phyloP scores from a whole-genome alignment of 1,140 invertebrate genomes.

The Drosophila cardini region DNA sequence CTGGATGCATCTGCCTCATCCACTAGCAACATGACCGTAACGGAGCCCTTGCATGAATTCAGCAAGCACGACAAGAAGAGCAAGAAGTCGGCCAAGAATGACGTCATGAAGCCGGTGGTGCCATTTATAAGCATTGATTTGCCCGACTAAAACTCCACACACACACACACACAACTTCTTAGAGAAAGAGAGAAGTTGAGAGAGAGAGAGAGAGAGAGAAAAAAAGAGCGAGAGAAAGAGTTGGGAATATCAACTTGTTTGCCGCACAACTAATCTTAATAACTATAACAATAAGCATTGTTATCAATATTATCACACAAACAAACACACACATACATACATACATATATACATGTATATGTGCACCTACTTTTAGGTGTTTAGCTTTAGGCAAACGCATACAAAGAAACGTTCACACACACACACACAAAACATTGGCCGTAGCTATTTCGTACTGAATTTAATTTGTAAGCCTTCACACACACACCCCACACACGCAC shows the following conservation, averaged over 20 bases:
- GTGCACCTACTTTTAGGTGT: slow-evolving; percentile 11
- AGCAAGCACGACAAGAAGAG: slow-evolving; percentile 86
- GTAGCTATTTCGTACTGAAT: slow-evolving; percentile 76
- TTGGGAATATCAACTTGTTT: slow-evolving; percentile 21
- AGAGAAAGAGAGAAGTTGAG: slow-evolving; percentile 9
- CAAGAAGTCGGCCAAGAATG: slow-evolving; percentile 89
- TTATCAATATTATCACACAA: slow-evolving; percentile 17
- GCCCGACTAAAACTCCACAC: slow-evolving; percentile 89
- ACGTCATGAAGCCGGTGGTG: slow-evolving; percentile 92
- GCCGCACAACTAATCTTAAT: slow-evolving; percentile 22
- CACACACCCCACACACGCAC: background rate
- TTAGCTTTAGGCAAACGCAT: slow-evolving; percentile 22
- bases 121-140: slow-evolving; percentile 94
- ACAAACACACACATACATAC: slow-evolving; percentile 38
- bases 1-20: slow-evolving; percentile 85
- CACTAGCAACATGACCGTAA: slow-evolving; percentile 71
- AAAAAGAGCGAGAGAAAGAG: slow-evolving; percentile 2
- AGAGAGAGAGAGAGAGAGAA: background rate
- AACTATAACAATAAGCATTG: slow-evolving; percentile 28
- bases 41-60: slow-evolving; percentile 85
- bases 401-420: slow-evolving; percentile 25
- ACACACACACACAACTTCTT: background rate
- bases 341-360: slow-evolving; percentile 14
- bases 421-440: slow-evolving; percentile 52
- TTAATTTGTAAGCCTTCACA: slow-evolving; percentile 62